Base-by-base conservation (phyloP, 2,797 vertebrate species). In the Eurystomus glaucurus region DNA sequence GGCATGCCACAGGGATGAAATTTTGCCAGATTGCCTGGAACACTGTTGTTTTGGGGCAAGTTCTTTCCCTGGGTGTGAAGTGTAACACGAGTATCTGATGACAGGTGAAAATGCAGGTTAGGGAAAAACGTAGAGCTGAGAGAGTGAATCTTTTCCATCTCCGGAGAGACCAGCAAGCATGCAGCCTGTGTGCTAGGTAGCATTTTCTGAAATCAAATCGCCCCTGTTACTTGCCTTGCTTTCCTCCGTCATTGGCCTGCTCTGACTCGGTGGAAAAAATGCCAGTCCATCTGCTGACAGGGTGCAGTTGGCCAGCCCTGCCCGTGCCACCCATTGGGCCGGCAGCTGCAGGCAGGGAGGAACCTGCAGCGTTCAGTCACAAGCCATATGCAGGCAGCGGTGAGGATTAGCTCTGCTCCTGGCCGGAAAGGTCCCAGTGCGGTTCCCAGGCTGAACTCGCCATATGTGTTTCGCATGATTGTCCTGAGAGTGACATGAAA, bases 401-500 rank as follows among this genome's bases (percentile, higher is more conserved):
- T n/a, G 86, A 66, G 97, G 95, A 96, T 90, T 95, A 94, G 71
- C 93, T 95, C 96, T 79, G 86, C 76, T 93, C 93, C 90, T 91
- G 88, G 88, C 87, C 52, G 19, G 94, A 88, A 95, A 94, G 96
- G 94, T 96, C 93, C 76, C 70, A 31, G 0, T 14, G 6, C 14
- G 0, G 68, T 92, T 96, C 95, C 94, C 94, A 95, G 96, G 91
- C 93, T 96, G 75, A 70, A 65, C 75, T 80, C 7, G 0, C 88
- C 94, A 88, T 90, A 77, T 92, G 90, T 65, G 78, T 75, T 90
- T 95, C 93, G 22, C 21, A 21, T 43, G 91, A n/a, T 62, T 92
- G 60, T 94, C 88, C 84, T 72, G 81, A 52, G 85, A n/a, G 54
- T 93, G 90, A 94, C 87, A 8, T 10, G 74, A 77, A 92, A 82